Percentiles rank a stretch among this genome's conserved stretches.
Evolutionary conservation across 2,797 vertebrate genomes (phyloP).

Genomic region (Coccyzus lansbergi): DNA sequence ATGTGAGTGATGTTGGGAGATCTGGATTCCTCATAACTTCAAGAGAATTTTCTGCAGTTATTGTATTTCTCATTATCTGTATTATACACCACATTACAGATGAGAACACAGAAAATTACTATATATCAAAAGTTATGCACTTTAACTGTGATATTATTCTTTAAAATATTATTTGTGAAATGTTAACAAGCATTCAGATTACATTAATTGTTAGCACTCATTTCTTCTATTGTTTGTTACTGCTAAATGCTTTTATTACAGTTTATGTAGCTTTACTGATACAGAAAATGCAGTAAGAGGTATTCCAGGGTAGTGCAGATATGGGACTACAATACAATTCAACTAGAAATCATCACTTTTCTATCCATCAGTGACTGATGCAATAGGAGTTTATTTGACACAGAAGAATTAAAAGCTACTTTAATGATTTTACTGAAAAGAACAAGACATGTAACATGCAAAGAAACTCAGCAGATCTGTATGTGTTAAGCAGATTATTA

Average conservation of each 20-base stretch:
- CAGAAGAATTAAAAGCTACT: background rate
- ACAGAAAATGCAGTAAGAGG: background rate
- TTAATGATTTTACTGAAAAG: background rate
- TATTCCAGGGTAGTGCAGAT: background rate
- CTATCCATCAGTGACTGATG: background rate
- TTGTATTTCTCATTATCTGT: slow-evolving; percentile 2
- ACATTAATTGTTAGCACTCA: background rate
- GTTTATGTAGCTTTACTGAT: background rate
- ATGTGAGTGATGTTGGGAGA: slow-evolving; percentile 35
- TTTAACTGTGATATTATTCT: background rate
- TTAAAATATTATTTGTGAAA: background rate
- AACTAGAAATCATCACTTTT: background rate
- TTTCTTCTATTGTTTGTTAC: background rate
- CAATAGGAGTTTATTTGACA: background rate
- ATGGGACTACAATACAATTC: background rate
- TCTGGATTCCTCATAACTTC: slow-evolving; percentile 4
- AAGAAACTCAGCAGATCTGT: background rate
- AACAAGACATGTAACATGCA: background rate
- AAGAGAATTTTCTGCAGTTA: slow-evolving; percentile 46
- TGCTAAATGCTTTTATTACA: background rate
- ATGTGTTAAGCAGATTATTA: background rate
- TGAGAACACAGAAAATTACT: background rate
- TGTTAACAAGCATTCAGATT: background rate
- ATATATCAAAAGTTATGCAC: background rate
- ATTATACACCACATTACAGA: background rate